phyloP scores from a whole-genome alignment of 2,888 invertebrate species.

The Phasia obesa region DNA sequence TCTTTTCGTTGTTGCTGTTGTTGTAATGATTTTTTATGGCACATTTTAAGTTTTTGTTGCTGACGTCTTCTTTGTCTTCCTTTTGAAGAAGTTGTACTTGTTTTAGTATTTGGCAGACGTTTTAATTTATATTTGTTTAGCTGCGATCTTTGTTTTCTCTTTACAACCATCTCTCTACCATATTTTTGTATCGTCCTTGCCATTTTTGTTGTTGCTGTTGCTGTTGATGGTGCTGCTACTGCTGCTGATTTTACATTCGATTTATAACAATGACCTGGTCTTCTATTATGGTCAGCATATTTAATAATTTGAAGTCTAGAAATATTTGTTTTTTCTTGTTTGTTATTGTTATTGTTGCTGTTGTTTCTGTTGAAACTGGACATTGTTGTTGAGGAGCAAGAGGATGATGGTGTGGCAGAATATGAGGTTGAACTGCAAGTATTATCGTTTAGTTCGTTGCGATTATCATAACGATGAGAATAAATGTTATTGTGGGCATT shows the following conservation, averaged over 20 bases:
- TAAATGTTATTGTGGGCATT: slow-evolving; percentile 37
- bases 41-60: slow-evolving; percentile 18
- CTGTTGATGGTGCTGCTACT: background rate
- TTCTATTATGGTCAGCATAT: slow-evolving; percentile 35
- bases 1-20: background rate
- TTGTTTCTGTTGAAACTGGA: no score
- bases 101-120: slow-evolving; percentile 24
- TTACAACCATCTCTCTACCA: slow-evolving; percentile 9
- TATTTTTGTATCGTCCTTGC: slow-evolving; percentile 45
- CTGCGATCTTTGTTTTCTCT: slow-evolving; percentile 40
- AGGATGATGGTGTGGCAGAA: slow-evolving; percentile 19
- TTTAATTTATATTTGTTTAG: slow-evolving; percentile 52
- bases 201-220: slow-evolving; percentile 18
- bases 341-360: no score
- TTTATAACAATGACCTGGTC: slow-evolving; percentile 44
- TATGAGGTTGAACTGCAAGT: slow-evolving; percentile 42
- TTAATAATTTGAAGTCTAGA: slow-evolving; percentile 36
- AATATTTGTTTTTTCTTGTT: slow-evolving; percentile 10
- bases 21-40: slow-evolving; percentile 36
- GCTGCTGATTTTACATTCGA: slow-evolving; percentile 18
- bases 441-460: slow-evolving; percentile 17
- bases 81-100: slow-evolving; percentile 20
- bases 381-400: background rate
- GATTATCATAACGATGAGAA: slow-evolving; percentile 41
- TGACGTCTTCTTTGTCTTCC: background rate